A percentile compares a stretch with the other conserved stretches of the same genome.
phyloP scores from a whole-genome alignment of 2,113 vertebrate species.

The Notiomystis cincta region DNA sequence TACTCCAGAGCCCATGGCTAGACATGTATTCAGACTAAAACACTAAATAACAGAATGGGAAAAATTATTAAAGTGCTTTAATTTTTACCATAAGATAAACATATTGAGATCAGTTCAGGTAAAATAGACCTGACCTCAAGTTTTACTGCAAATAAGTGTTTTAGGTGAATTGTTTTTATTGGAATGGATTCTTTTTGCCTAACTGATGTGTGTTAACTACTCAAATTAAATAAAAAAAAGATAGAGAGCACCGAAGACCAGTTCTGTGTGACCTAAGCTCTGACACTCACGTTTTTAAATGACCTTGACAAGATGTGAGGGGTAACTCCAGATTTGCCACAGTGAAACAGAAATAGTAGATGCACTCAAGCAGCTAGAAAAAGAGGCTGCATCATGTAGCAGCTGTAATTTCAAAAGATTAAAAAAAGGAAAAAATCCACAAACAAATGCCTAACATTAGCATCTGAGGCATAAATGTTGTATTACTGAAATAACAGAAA shows the following conservation, averaged over 20 bases:
- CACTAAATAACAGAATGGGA: neutral
- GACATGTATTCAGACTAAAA: neutral
- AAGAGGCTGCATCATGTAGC: neutral
- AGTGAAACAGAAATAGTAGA: neutral
- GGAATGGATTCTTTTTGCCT: neutral
- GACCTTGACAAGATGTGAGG: neutral
- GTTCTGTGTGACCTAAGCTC: neutral
- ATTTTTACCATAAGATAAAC: neutral
- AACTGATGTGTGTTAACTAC: neutral
- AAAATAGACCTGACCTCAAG: neutral
- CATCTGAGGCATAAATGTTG: neutral
- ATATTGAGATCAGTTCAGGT: neutral
- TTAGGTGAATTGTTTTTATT: neutral
- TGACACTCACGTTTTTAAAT: neutral
- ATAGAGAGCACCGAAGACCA: neutral
- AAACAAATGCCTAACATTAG: neutral
- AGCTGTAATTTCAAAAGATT: neutral
- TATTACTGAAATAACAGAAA: neutral
- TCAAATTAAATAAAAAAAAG: neutral
- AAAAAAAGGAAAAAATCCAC: neutral
- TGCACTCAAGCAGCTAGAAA: neutral
- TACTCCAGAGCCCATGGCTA: neutral
- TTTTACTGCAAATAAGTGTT: neutral
- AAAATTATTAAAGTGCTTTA: neutral
- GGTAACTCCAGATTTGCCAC: neutral